Evolutionary conservation across 2,113 vertebrate species (phyloP), one percentile per base, ranked within the genome.

Genomic region (Isichthys henryi): DNA sequence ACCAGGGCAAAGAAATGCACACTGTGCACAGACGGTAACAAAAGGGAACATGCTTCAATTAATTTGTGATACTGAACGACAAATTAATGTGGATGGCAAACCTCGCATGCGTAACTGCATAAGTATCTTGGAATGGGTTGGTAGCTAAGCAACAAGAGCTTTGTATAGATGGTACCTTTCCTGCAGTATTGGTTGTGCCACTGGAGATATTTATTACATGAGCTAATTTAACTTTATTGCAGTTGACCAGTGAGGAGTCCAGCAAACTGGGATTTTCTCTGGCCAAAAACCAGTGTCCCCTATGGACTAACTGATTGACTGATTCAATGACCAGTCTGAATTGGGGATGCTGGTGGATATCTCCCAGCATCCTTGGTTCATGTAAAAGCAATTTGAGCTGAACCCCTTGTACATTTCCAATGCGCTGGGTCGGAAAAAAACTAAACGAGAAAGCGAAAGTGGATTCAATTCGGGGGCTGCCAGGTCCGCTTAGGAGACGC

Each of bases 361-460:
- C 91, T 91, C 91, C 89, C 88, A 89, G 91, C 89, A 77, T 58
- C 88, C 21, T 86, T 49, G 58, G 82, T 83, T 56, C 52, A 88
- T 89, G 86, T 91, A 89, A 92, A 92, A 92, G 91, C 89, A 91
- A 91, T 92, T 92, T 92, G 82, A 89, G 90, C 52, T 43, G 52
- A 43, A 19, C 74, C 19, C 53, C 56, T 52, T 35, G 88, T 23
- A 56, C 49, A 7, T 89, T 83, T 89, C 74, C 77, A 88, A 90
- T 89, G 50, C 86, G 48, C 88, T 62, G 49, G 23, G 86, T 35
- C 23, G 56, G 70, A 77, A 52, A 90, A 43, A 43, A 53, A 45
- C 19, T 23, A 88, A 35, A 84, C 45, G 82, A 82, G 58, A 88
- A 35, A 35, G 48, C 27, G 11, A 80, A 84, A 84, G 39, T n/a